These are phyloP conservation scores for Urocolius indicus DNA, from an alignment of 2,113 vertebrate species.

Conservation along the genomic window DNA sequence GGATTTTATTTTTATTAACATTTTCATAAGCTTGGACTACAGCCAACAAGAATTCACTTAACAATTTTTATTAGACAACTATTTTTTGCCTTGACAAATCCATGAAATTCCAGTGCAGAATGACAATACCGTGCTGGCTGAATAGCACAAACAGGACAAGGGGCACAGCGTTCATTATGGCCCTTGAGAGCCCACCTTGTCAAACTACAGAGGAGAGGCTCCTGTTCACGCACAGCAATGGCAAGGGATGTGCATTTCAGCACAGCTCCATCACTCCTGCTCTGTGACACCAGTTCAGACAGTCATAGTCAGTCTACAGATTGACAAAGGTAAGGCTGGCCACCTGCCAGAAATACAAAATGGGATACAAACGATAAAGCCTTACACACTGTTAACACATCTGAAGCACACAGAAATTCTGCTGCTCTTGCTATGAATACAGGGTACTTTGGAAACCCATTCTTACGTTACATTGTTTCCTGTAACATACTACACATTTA, in stretches of 20 bases:
- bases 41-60: conserved; percentile 6
- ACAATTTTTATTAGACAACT: conserved; percentile 10
- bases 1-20: neutral
- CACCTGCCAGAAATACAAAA: neutral
- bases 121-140: neutral
- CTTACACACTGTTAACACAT: neutral
- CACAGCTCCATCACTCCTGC: neutral
- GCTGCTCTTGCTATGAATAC: neutral
- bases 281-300: neutral
- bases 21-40: neutral
- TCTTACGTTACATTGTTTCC: neutral
- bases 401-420: neutral
- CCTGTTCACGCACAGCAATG: neutral
- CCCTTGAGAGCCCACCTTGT: neutral
- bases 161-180: rapidly evolving
- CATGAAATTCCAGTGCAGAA: neutral
- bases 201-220: neutral
- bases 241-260: neutral
- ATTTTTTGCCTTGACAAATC: neutral
- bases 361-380: neutral
- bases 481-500: neutral
- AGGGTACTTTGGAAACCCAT: neutral
- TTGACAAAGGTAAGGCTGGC: neutral
- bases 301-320: neutral
- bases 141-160: neutral